A percentile compares a stretch with the other conserved stretches of the same genome.
These are phyloP conservation scores for Pangasius djambal DNA, from an alignment of 2,797 vertebrate species.

Conservation along the genomic window DNA sequence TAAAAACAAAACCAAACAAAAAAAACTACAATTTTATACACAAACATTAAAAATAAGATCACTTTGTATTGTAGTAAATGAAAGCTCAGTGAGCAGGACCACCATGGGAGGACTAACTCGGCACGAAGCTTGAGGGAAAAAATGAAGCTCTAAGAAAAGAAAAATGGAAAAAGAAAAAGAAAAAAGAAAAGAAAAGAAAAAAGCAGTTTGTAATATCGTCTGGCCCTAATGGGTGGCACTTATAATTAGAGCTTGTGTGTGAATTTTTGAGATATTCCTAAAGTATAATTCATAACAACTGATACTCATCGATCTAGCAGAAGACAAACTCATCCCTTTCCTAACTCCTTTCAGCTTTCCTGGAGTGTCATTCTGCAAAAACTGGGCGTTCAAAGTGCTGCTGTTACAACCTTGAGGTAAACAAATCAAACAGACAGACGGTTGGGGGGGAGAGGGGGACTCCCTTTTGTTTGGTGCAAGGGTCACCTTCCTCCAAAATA, in stretches of 20 bases:
- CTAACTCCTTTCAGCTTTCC: conserved; percentile 35
- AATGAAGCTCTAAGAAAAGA: conserved; percentile 40
- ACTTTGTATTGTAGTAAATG: conserved; percentile 71
- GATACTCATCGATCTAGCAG: conserved; percentile 34
- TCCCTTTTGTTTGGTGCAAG: conserved; percentile 32
- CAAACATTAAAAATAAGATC: conserved; percentile 52
- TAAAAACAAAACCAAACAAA: conserved; percentile 63
- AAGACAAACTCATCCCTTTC: not conserved
- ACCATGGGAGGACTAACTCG: conserved; percentile 43
- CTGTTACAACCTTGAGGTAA: conserved; percentile 74
- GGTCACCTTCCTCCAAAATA: conserved; percentile 17
- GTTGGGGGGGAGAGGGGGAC: conserved; percentile 54
- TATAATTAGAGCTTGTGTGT: conserved; percentile 56
- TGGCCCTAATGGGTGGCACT: conserved; percentile 74
- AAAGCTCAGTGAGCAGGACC: conserved; percentile 56
- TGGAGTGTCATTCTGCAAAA: conserved; percentile 14
- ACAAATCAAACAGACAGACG: conserved; percentile 57
- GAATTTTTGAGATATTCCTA: not conserved
- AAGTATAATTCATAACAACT: not conserved
- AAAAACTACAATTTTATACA: conserved; percentile 63
- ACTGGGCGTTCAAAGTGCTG: conserved; percentile 70
- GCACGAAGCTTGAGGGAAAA: conserved; percentile 22
- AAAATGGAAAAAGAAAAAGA: not conserved
- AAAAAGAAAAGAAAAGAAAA: not conserved
- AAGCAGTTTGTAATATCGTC: conserved; percentile 57